Evolutionary conservation across 1,140 invertebrate species (phyloP), one percentile per base, ranked within the genome.

Genomic region (Bombus waltoni): DNA sequence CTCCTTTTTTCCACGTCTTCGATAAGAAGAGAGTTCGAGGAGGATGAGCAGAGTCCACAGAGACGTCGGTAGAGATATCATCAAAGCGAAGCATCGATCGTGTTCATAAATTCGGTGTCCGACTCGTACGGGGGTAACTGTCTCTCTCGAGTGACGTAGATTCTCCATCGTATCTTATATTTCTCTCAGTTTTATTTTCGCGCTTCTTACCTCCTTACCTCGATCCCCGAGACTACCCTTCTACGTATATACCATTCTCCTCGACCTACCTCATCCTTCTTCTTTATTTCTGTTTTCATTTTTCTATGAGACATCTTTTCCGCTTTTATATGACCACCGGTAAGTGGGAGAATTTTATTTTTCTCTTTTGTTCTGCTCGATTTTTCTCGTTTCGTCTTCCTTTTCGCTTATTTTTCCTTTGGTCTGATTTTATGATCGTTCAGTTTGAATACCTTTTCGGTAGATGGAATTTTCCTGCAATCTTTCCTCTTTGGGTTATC

Each of bases 61-160:
- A 88, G 86, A 86, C 87, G 82, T 87, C 91, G 88, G 89, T 89
- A 88, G 87, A 92, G 89, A 90, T 91, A 90, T 88, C 85, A 89
- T 90, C 89, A 82, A 87, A 91, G 72, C 62, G 85, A 76, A 87
- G 65, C 71, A 86, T 89, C 90, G 90, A 91, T 91, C 89, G 84
- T 84, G 84, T 88, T 89, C 88, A 87, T 91, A 91, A 90, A 90
- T 90, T 91, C 86, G 81, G 82, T 88, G 89, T 89, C 86, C 86
- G 71, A 88, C 83, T 88, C 68, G 85, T 86, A 88, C 59, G 40
- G 65, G 65, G 11, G 42, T 72, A 81, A 65, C 66, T 65, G 72
- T 62, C 40, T 79, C 70, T 72, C 78, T 28, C 25, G 68, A 79
- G 57, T 66, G 75, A 72, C 79, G 81, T 90, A 87, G 78, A 90